Evolutionary conservation across 2,888 invertebrate species (phyloP).

Genomic region (Argynnis bischoffii): DNA sequence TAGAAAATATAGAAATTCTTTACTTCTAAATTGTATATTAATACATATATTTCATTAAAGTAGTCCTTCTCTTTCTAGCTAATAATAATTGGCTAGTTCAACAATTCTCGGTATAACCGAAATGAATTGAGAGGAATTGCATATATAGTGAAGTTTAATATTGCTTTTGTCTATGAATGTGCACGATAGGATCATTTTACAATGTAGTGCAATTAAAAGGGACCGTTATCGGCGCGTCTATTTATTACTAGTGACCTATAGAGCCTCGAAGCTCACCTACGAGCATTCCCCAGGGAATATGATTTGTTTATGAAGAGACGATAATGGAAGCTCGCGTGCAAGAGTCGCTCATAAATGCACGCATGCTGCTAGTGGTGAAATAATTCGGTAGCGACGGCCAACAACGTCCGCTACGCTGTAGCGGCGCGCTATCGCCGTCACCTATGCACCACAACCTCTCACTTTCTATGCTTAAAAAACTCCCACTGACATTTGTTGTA

Average conservation of each 20-base stretch:
- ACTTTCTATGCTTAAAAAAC: constrained; percentile 15
- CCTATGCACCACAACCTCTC: constrained; percentile 10
- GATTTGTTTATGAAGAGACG: constrained; percentile 22
- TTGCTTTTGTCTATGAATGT: too few relatives aligned
- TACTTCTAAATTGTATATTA: too few relatives aligned
- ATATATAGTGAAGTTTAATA: too few relatives aligned
- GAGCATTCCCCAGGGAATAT: constrained; percentile 11
- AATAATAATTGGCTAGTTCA: too few relatives aligned
- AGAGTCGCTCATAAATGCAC: constrained; percentile 14
- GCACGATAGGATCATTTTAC: background rate
- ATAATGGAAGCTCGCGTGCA: constrained; percentile 24
- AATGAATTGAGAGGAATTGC: too few relatives aligned
- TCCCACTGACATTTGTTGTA: constrained; percentile 13
- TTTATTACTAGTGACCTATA: too few relatives aligned
- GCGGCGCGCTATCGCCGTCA: constrained; percentile 25
- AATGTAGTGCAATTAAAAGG: background rate
- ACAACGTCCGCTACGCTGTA: constrained; percentile 18
- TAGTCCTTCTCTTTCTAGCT: too few relatives aligned
- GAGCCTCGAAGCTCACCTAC: background rate
- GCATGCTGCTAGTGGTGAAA: background rate
- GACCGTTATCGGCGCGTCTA: background rate
- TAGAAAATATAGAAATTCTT: too few relatives aligned
- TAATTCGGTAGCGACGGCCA: constrained; percentile 25
- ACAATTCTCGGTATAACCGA: too few relatives aligned
- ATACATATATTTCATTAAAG: too few relatives aligned